Evolutionary conservation across 2,113 vertebrate genomes (phyloP), one percentile per base, ranked within the genome.

Genomic region (Xiphophorus maculatus): DNA sequence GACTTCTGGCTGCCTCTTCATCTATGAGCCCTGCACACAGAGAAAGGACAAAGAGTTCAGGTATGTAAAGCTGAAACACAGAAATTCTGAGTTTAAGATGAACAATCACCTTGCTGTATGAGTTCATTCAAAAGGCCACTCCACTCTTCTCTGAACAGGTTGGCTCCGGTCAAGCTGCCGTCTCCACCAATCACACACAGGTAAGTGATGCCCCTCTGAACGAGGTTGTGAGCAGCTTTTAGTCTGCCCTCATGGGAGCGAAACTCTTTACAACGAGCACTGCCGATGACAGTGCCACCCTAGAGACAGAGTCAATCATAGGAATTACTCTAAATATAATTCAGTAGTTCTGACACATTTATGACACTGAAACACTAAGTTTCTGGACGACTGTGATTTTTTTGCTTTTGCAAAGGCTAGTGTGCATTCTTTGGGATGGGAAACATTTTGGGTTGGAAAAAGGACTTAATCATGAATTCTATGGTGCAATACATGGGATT

Each of bases 231-330:
- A 1, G 97, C 98, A 0, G 97, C 98, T 70, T 94, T 94, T 83
- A 98, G 69, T 0, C 97, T 97, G 0, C 98, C 98, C 74, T 97
- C 97, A 0, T 89, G 96, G 0, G 81, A 90, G 0, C 96, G 96
- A 64, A 99, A 99, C 73, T 95, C 91, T 29, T 97, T 95, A 89
- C 98, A 98, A 63, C 98, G 96, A 0, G 98, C 98, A 0, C 97
- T 99, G 69, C 98, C 98, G 15, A 99, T 99, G 63, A 99, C 97
- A 0, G 98, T 99, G 3, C 98, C 98, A 0, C 98, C 97, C 98
- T 99, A 80, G 60, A 2, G 72, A 1, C 2, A 25, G 42, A 74
- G 1, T 37, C 72, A 4, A 48, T 48, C 1, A 19, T 48, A 48
- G 17, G 1, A 48, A 19, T 48, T 19, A 19, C 14, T 13, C 42